These are phyloP conservation scores for Adrianichthys oophorus DNA, from an alignment of 2,797 vertebrate genomes.

Conservation along the genomic window DNA sequence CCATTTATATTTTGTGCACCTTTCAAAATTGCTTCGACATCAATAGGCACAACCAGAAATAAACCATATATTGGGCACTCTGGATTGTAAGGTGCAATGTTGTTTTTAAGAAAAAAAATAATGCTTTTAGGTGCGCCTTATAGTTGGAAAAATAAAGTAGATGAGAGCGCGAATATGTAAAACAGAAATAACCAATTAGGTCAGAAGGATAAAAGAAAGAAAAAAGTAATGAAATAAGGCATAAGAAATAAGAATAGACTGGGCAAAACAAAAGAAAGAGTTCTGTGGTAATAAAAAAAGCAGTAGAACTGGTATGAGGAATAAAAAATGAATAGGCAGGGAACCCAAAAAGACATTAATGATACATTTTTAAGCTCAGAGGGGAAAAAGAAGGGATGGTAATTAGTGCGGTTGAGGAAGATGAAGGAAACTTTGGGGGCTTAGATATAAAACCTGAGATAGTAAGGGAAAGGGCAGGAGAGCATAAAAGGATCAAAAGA, in stretches of 20 bases:
- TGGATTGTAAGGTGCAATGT: no score
- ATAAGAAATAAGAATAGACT: neutral
- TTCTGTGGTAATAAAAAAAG: neutral
- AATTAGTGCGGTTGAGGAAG: neutral
- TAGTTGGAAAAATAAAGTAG: neutral
- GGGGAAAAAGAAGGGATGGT: neutral
- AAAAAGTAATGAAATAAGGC: conserved; percentile 13
- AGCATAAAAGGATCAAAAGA: conserved; percentile 38
- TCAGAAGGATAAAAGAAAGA: conserved; percentile 1
- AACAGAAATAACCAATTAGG: conserved; percentile 6
- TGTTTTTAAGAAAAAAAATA: no score
- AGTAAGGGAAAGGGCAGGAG: neutral
- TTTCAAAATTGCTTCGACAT: no score
- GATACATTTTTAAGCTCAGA: conserved; percentile 9
- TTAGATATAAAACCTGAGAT: conserved; percentile 9
- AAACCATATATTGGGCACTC: no score
- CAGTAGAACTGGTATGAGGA: conserved; percentile 4
- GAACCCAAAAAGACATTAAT: neutral
- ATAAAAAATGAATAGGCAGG: neutral
- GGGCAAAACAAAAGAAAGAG: neutral
- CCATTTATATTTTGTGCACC: no score
- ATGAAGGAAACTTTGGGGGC: neutral
- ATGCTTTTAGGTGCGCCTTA: no score
- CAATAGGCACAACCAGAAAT: no score
- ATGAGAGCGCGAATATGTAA: conserved; percentile 1